Conservation (phyloP, 2,797 vertebrate genomes). For the Pipistrellus kuhlii region DNA sequence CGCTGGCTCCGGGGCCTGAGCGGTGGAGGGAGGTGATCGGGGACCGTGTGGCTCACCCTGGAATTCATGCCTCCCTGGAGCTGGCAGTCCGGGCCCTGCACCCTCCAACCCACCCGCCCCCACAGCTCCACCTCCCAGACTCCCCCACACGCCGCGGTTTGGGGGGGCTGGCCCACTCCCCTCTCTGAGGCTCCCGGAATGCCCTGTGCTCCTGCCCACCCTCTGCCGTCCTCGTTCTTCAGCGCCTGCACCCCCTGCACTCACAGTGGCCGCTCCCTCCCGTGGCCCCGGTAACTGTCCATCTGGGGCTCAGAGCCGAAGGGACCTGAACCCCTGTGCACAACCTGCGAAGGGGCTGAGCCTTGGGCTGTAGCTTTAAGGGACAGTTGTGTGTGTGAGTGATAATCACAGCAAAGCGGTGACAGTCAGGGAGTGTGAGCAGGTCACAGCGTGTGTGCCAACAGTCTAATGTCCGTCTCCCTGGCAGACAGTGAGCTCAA, state of each 20-base stretch:
- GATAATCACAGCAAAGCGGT: background rate
- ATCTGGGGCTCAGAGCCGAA: background rate
- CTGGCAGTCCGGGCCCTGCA: background rate
- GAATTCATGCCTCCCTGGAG: no score
- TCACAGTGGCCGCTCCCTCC: background rate
- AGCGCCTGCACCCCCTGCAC: rapidly evolving
- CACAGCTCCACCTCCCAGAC: background rate
- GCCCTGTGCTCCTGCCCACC: background rate
- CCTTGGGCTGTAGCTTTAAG: background rate
- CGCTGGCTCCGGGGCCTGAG: background rate
- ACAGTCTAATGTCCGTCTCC: background rate
- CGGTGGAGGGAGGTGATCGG: rapidly evolving
- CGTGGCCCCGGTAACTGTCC: background rate
- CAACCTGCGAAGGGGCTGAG: background rate
- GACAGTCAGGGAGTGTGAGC: background rate
- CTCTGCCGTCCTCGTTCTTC: background rate
- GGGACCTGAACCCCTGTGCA: background rate
- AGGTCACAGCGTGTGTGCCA: background rate
- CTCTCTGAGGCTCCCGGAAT: background rate
- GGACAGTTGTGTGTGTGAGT: background rate
- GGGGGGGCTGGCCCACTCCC: background rate
- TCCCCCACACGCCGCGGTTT: rapidly evolving
- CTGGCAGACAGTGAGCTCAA: background rate
- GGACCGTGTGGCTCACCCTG: background rate
- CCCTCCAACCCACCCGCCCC: background rate